Conservation (phyloP, 2,113 vertebrate genomes). For the Tauraco erythrolophus region DNA sequence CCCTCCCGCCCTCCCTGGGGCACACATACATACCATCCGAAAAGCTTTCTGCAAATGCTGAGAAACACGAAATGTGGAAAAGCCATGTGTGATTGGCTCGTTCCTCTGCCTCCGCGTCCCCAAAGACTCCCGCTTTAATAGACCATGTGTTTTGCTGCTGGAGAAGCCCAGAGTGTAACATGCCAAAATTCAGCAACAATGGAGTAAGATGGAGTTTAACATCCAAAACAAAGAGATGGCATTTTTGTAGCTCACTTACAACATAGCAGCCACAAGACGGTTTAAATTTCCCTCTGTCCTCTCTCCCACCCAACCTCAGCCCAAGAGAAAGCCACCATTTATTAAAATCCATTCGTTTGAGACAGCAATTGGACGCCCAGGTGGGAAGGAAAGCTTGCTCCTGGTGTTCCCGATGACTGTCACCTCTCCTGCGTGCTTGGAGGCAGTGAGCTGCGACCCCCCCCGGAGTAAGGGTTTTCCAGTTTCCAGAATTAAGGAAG, state of each 20-base stretch:
- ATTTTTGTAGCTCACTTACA: slow-evolving; percentile 23
- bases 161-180: slow-evolving; percentile 31
- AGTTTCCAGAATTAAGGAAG: slow-evolving; percentile 20
- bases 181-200: slow-evolving; percentile 52
- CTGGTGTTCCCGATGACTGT: background rate
- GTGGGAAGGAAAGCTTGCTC: slow-evolving; percentile 28
- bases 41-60: slow-evolving; percentile 1
- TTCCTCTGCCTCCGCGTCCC: slow-evolving; percentile 43
- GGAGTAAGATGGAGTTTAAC: slow-evolving; percentile 38
- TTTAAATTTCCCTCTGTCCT: slow-evolving; percentile 36
- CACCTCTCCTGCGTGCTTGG: background rate
- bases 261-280: background rate
- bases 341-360: background rate
- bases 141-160: slow-evolving; percentile 55
- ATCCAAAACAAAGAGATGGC: slow-evolving; percentile 28
- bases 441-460: background rate
- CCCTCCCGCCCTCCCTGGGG: background rate
- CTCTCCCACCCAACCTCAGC: slow-evolving; percentile 39
- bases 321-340: slow-evolving; percentile 46
- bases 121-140: slow-evolving; percentile 30
- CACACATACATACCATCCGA: slow-evolving; percentile 1
- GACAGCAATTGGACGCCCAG: background rate
- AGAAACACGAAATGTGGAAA: background rate
- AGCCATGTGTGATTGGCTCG: slow-evolving; percentile 18
- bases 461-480: background rate